These are phyloP conservation scores for Xenopus tropicalis DNA, from an alignment of 2,113 vertebrate species.

Conservation along the genomic window UCB_Xtro_10.0 CM004450.2:71184001-71184500, in stretches of 20 bases:
- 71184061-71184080: not conserved
- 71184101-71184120: not conserved
- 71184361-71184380: not conserved
- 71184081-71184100: not conserved
- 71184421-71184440: no score
- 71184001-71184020: no score
- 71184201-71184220: no score
- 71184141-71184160: no score
- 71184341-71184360: not conserved
- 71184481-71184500: no score
- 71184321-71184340: conserved; percentile 21
- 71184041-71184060: not conserved
- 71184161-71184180: no score
- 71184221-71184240: no score
- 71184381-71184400: not conserved
- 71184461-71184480: not conserved
- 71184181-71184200: no score
- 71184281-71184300: conserved; percentile 36
- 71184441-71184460: not conserved
- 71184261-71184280: conserved; percentile 29
- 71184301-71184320: conserved; percentile 1
- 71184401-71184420: not conserved
- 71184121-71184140: not conserved
- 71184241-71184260: not conserved
- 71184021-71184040: not conserved